Percentiles rank a stretch among this genome's conserved stretches.
These are phyloP conservation scores for Eupithecia pulchellata DNA, from an alignment of 2,888 invertebrate genomes.

Conservation along the genomic window DNA sequence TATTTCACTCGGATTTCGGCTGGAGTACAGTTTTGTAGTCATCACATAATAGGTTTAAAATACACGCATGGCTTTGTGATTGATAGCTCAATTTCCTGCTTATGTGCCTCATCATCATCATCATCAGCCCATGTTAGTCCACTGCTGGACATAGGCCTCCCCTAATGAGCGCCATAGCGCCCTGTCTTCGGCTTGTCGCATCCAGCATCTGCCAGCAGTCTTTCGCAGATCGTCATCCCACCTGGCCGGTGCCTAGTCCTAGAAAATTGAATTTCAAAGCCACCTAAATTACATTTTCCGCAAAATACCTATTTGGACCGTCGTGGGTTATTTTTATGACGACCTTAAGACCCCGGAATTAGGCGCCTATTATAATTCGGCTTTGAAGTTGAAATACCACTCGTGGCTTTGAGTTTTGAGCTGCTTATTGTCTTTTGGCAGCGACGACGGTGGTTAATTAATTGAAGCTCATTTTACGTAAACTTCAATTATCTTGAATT, in stretches of 20 bases:
- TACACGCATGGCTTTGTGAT: constrained; percentile 7
- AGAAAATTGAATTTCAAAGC: constrained; percentile 36
- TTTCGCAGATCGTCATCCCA: no score
- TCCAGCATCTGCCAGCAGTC: no score
- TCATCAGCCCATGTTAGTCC: no score
- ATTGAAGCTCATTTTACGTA: constrained; percentile 12
- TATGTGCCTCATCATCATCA: no score
- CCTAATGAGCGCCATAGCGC: no score
- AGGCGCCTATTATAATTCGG: constrained; percentile 46
- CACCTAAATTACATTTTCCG: constrained; percentile 39
- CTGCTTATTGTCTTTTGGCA: constrained; percentile 16
- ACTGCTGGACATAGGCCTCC: no score
- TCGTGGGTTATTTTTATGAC: constrained; percentile 41
- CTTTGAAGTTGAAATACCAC: constrained; percentile 40
- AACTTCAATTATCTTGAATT: not conserved
- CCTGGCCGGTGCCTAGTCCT: no score
- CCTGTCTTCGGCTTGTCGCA: no score
- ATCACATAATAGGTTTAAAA: not conserved
- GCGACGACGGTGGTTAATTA: constrained; percentile 4
- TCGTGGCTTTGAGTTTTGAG: constrained; percentile 21
- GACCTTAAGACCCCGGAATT: constrained; percentile 36
- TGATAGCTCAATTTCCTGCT: constrained; percentile 49
- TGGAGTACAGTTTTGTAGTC: not conserved
- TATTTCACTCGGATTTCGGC: not conserved
- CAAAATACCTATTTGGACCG: constrained; percentile 37